Evolutionary conservation across 1,140 invertebrate genomes (phyloP), one percentile per base, ranked within the genome.

Genomic region (Caenorhabditis latens): DNA sequence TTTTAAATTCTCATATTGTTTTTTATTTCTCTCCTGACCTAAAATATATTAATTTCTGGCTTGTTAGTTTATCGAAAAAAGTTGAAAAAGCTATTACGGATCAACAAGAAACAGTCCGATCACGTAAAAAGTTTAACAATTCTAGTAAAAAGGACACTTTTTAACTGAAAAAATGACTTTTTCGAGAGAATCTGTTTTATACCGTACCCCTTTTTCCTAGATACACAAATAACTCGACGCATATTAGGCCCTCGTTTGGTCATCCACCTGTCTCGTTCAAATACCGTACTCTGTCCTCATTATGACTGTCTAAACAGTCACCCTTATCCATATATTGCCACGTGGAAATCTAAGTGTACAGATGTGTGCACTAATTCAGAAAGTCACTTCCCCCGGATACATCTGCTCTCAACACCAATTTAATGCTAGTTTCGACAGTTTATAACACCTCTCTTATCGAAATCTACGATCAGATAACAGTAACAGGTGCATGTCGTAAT

Each of bases 391-490:
- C 46, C 13, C 46, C 71, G 71, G 71, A 79, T 79, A 24, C 71
- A 79, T 79, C 71, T 79, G 71, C 71, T 79, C 71, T 48, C 43
- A n/a, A 50, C 71, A 79, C 71, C 71, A 50, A 79, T 50, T 50
- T 79, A 42, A 63, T 63, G n/a, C n/a, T 40, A 14, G 71, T 46
- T 71, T n/a, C 21, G 53, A 21, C 71, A 53, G 71, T 7, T 21
- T 7, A 24, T 11, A 43, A 79, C 71, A 71, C 67, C 67, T 71
- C 42, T 21, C 43, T 79, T 79, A 79, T 79, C 71, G 46, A 19
- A 50, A 4, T 24, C 24, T 48, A 9, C 19, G n/a, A 79, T 79
- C 71, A 50, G 71, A 79, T 79, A 79, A 79, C 71, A 5, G 21
- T 6, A 63, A 63, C 61, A 63, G 61, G 61, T 63, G 61, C 11